Base-by-base conservation (phyloP, 2,113 vertebrate species). In the Phoenicopterus ruber region DNA sequence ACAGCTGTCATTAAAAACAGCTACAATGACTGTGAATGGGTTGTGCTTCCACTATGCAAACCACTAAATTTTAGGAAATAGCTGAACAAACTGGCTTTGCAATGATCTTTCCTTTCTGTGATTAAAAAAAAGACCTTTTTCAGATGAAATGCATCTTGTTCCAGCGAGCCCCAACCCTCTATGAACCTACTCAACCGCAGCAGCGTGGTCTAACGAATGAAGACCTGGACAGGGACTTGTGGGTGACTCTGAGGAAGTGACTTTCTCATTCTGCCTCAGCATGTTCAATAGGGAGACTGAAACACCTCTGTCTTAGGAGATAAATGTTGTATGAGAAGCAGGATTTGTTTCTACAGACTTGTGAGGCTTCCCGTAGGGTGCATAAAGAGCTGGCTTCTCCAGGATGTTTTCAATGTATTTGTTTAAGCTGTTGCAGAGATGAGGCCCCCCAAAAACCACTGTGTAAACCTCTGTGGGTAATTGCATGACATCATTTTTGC, bases 211-310 rank as follows among this genome's bases (percentile, higher is more conserved):
- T 89, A 76, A 94, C 17, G 15, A 85, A 50, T 57, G 25, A 38
- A 82, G 73, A 52, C 46, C 61, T 62, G 65, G 78, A 24, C 70
- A 93, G 73, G 70, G 82, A 65, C 88, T 80, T 55, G 89, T 85
- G 93, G 86, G 93, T 82, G 70, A n/a, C 49, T 82, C 81, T 85
- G 54, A 89, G 82, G 83, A 96, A 95, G 86, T 80, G 50, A 73
- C 74, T 95, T 89, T 94, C 58, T 95, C 95, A 73, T 71, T 93
- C 73, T 97, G 44, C 86, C 81, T 95, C 89, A 82, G 84, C 50
- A 6, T 6, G 25, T 49, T 88, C 44, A 24, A 24, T 1, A 65
- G 42, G 82, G 78, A 90, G 70, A 15, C 24, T 11, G 17, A 87
- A 87, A 87, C 0, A 1, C 24, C 26, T 69, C 80, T 46, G 12